These are phyloP conservation scores for Enteromius radiatus DNA, from an alignment of 2,797 vertebrate species.

Conservation along the genomic window DNA sequence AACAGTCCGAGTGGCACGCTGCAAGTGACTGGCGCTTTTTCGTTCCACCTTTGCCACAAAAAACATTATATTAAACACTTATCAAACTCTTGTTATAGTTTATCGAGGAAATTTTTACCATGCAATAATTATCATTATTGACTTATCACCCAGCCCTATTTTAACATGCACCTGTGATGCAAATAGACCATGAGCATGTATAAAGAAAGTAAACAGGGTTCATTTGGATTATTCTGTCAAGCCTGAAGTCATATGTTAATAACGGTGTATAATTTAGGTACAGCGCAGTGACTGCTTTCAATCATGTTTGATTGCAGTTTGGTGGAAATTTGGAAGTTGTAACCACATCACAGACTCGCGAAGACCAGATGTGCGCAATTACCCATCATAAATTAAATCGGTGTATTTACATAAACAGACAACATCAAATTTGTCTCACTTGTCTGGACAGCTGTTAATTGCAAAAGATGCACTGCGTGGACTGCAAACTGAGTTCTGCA, in stretches of 20 bases:
- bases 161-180: neutral
- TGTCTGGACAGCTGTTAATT: slow-evolving; percentile 25
- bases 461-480: neutral
- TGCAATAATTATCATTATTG: too few species aligned
- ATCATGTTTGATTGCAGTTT: slow-evolving; percentile 50
- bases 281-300: slow-evolving; percentile 23
- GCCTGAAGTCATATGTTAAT: slow-evolving; percentile 31
- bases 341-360: slow-evolving; percentile 37
- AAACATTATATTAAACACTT: too few species aligned
- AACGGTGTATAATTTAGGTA: slow-evolving; percentile 30
- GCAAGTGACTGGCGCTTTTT: too few species aligned
- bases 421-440: slow-evolving; percentile 50
- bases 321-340: slow-evolving; percentile 43
- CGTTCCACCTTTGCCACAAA: too few species aligned
- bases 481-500: neutral
- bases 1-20: too few species aligned
- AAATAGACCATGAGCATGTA: neutral
- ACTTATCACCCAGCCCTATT: too few species aligned
- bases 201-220: neutral
- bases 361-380: slow-evolving; percentile 54
- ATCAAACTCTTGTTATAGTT: too few species aligned
- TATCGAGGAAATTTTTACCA: too few species aligned
- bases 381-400: slow-evolving; percentile 49
- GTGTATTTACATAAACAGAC: slow-evolving; percentile 52
- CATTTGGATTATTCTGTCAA: neutral